phyloP scores from a whole-genome alignment of 2,113 vertebrate species.

The Pomatorhinus ruficollis region DNA sequence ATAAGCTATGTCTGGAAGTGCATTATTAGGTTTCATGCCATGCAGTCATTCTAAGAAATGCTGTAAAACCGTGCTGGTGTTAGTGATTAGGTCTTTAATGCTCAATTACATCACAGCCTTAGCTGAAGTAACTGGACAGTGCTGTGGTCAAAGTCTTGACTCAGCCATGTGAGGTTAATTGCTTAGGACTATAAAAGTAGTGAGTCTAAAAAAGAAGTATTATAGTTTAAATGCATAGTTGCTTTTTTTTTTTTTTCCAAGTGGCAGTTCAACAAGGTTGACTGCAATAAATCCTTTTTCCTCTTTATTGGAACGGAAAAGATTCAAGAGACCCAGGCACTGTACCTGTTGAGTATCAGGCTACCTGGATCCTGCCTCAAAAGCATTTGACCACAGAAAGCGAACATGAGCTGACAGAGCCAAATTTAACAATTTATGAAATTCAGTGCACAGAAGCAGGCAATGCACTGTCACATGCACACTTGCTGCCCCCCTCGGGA shows the following conservation, averaged over 20 bases:
- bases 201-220: background rate
- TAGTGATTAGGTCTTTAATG: background rate
- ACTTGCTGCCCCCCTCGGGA: rapidly evolving
- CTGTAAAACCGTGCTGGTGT: background rate
- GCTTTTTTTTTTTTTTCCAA: background rate
- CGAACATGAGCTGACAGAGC: background rate
- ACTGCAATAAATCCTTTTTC: background rate
- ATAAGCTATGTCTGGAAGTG: background rate
- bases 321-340: background rate
- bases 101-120: background rate
- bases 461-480: background rate
- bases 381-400: background rate
- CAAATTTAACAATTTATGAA: background rate
- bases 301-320: background rate
- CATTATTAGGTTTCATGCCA: background rate
- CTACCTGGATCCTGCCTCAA: background rate
- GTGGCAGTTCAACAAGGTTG: background rate
- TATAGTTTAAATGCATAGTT: background rate
- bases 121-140: background rate
- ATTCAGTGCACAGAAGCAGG: background rate
- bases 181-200: background rate
- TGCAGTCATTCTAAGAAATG: background rate
- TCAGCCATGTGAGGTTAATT: background rate
- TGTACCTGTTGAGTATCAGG: background rate
- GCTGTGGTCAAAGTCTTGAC: background rate